Evolutionary conservation across 1,140 invertebrate species (phyloP).

Genomic region (Sitodiplosis mosellana): DNA sequence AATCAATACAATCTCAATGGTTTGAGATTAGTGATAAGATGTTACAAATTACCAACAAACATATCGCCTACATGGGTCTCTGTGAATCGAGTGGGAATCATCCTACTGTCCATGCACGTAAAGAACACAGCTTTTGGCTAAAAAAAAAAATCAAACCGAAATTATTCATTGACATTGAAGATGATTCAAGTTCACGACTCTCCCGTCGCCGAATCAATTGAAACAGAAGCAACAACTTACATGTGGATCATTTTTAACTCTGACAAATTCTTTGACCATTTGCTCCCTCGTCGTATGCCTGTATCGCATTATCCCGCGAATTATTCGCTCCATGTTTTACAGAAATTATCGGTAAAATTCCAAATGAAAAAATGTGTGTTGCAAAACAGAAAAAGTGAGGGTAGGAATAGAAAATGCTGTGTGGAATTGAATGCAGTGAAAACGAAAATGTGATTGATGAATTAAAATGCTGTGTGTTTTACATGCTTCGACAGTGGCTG

Average conservation of each 20-base stretch:
- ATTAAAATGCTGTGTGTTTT: too few species aligned
- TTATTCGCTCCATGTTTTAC: constrained; percentile 58
- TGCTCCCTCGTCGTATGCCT: constrained; percentile 53
- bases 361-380: too few species aligned
- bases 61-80: constrained; percentile 91
- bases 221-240: constrained; percentile 32
- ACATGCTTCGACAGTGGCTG: too few species aligned
- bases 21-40: background rate
- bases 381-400: too few species aligned
- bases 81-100: constrained; percentile 88
- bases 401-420: too few species aligned
- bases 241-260: constrained; percentile 70
- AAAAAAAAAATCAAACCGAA: background rate
- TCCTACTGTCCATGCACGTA: constrained; percentile 92
- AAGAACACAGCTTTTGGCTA: constrained; percentile 92
- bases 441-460: too few species aligned
- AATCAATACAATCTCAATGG: too few species aligned
- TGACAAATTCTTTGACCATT: constrained; percentile 80
- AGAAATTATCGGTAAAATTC: background rate
- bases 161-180: background rate
- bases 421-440: too few species aligned
- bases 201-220: too few species aligned
- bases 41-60: constrained; percentile 66
- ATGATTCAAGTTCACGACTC: background rate
- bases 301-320: constrained; percentile 76